Evolutionary conservation across 2,797 vertebrate species (phyloP).

Genomic region (Atherinosoma microstoma): DNA sequence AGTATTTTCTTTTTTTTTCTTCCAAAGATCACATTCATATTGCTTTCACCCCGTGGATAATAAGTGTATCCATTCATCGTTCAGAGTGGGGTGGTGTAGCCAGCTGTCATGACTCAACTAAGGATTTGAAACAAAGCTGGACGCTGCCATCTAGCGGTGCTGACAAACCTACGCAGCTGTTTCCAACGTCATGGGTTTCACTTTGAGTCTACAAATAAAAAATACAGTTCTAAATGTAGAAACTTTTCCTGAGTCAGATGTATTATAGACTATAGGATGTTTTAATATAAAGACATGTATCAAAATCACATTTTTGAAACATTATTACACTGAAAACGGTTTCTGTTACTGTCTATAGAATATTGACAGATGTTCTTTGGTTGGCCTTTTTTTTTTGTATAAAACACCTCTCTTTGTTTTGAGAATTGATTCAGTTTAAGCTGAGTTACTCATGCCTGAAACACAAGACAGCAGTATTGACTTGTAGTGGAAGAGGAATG

Average conservation of each 20-base stretch:
- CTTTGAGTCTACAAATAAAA: background rate
- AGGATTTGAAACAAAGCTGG: background rate
- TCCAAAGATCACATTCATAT: background rate
- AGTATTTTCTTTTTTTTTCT: background rate
- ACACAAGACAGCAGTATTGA: constrained; percentile 27
- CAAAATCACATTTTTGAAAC: background rate
- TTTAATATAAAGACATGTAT: background rate
- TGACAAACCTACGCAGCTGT: background rate
- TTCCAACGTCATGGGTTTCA: background rate
- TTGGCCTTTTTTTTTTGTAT: background rate
- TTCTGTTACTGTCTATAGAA: background rate
- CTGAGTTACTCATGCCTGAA: background rate
- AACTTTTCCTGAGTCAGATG: background rate
- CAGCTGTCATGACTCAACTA: too few species aligned
- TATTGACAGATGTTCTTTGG: background rate
- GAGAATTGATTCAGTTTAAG: background rate
- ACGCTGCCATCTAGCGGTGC: constrained; percentile 49
- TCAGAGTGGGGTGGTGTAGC: too few species aligned
- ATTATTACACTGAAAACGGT: background rate
- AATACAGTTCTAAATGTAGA: background rate
- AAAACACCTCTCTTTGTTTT: background rate
- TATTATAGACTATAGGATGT: background rate
- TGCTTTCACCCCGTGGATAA: background rate
- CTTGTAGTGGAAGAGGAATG: constrained; percentile 64
- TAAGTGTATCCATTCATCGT: background rate